Evolutionary conservation across 2,888 invertebrate genomes (phyloP), one percentile per base, ranked within the genome.

Genomic region (Tenodera sinensis): DNA sequence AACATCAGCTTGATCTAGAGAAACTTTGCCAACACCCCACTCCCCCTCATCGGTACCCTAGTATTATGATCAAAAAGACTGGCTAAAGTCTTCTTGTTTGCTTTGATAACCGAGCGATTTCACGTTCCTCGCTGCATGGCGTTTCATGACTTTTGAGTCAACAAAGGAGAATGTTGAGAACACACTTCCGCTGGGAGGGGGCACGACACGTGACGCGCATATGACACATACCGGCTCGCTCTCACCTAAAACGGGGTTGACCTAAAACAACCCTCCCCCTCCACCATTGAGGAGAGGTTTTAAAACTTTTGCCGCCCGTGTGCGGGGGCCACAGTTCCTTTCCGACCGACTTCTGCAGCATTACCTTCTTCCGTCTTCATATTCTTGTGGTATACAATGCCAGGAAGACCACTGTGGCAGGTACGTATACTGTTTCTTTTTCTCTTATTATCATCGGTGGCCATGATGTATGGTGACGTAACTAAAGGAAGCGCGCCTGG

Each of bases 171-270:
- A 42, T 42, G 54, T 20, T 71, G 20, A 71, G 6, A 20, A 71
- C 54, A 71, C 54, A 71, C 54, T 71, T 71, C 54, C 54, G 54
- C 54, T 20, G 20, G 54, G 25, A 71, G 54, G 54, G 54, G 20
- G 54, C 54, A 71, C 4, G 54, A 71, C 54, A 71, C 54, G 54
- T 71, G 20, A 71, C 54, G 54, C 54, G 54, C 54, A 71, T 71
- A 20, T 71, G 54, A 71, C 54, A 71, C 54, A 71, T 71, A 71
- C 54, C 54, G 54, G 20, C 54, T 71, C 54, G 54, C 85, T 54
- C 85, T 28, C 85, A 88, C 83, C 88, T 88, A 88, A 88, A 88
- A 88, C 83, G 83, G 88, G 88, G 88, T 88, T 88, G 88, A 82
- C 88, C 88, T 28, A 83, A 88, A 88, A 88, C 42, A 30, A n/a